Percentiles rank a stretch among this genome's conserved stretches.
phyloP scores from a whole-genome alignment of 2,113 vertebrate species.

The Sula dactylatra region DNA sequence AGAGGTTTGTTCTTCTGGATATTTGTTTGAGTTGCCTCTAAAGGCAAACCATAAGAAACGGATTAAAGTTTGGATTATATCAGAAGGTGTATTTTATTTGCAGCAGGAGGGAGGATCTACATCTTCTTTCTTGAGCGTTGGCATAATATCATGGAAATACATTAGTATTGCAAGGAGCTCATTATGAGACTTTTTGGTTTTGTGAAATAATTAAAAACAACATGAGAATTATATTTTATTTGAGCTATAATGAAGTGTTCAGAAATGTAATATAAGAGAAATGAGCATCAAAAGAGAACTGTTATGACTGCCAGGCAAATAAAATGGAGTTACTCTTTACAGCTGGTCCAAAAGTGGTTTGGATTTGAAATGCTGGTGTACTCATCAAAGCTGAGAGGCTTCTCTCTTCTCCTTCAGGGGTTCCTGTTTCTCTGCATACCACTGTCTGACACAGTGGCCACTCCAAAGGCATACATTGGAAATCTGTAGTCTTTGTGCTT shows the following conservation, averaged over 20 bases:
- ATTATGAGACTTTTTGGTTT: constrained; percentile 43
- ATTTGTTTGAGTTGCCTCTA: constrained; percentile 29
- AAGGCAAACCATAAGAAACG: constrained; percentile 42
- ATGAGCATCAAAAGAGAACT: constrained; percentile 35
- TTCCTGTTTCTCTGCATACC: not conserved
- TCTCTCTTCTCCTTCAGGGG: not conserved
- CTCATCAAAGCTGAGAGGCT: not conserved
- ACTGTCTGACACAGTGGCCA: not conserved
- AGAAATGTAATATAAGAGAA: constrained; percentile 32
- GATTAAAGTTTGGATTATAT: constrained; percentile 56
- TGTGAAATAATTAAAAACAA: constrained; percentile 64
- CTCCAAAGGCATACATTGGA: not conserved
- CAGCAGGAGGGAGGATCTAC: constrained; percentile 15
- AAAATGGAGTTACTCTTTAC: not conserved
- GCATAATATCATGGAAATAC: not conserved
- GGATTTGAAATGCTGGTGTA: not conserved
- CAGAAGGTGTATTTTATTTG: constrained; percentile 40
- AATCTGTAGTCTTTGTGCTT: not conserved
- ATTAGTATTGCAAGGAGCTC: constrained; percentile 13
- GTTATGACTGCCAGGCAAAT: not conserved
- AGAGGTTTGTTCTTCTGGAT: constrained; percentile 28
- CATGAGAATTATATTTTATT: constrained; percentile 40
- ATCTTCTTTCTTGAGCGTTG: not conserved
- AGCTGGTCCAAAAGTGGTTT: not conserved
- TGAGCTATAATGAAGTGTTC: constrained; percentile 38